phyloP scores from a whole-genome alignment of 2,113 vertebrate species.

The Salvelinus alpinus region DNA sequence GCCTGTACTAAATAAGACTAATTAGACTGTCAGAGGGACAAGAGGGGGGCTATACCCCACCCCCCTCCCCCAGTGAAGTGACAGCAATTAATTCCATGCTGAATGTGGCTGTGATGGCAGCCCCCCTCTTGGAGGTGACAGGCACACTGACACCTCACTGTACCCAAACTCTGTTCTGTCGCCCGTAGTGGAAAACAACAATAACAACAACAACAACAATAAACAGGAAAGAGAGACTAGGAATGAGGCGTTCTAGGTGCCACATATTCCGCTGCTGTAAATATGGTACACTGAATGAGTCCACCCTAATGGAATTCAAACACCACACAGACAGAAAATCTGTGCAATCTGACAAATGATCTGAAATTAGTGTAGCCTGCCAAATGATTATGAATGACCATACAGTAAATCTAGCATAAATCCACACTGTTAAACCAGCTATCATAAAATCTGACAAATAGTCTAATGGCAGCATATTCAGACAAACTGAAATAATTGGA shows the following conservation, averaged over 20 bases:
- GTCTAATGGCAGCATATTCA: too few species aligned
- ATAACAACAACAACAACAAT: conserved; percentile 33
- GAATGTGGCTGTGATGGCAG: conserved; percentile 43
- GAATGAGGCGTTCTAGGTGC: conserved; percentile 34
- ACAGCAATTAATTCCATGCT: conserved; percentile 68
- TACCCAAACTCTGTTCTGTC: conserved; percentile 42
- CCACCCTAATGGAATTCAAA: neutral
- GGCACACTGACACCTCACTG: conserved; percentile 50
- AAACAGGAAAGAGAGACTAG: conserved; percentile 25
- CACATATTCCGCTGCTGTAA: conserved; percentile 22
- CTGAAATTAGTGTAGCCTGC: too few species aligned
- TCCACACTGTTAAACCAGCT: too few species aligned
- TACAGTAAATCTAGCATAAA: too few species aligned
- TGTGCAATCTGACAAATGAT: too few species aligned
- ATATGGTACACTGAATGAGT: neutral
- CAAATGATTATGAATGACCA: too few species aligned
- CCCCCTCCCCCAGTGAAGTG: conserved; percentile 45
- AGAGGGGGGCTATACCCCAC: conserved; percentile 12
- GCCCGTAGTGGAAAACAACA: conserved; percentile 38
- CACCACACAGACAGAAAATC: too few species aligned
- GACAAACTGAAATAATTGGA: neutral
- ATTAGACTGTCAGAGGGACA: conserved; percentile 65
- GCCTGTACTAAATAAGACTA: conserved; percentile 57
- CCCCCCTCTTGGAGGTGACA: conserved; percentile 55
- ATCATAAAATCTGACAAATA: too few species aligned